Evolutionary conservation across 1,140 invertebrate species (phyloP).

Genomic region (Leptopilina clavipes): DNA sequence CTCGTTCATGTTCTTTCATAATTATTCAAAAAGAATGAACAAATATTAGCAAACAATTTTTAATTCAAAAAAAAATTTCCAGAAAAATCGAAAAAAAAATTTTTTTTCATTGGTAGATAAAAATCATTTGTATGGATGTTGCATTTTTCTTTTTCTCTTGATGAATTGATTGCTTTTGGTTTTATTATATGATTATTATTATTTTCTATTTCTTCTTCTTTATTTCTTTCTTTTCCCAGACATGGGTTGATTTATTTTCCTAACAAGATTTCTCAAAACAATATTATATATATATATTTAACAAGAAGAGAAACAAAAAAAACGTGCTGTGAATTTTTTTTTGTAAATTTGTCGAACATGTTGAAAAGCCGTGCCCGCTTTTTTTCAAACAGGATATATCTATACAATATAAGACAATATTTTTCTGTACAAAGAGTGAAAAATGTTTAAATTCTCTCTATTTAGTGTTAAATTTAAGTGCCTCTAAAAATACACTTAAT

Average conservation of each 20-base stretch:
- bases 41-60: neutral
- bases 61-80: no score
- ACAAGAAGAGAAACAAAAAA: neutral
- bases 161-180: neutral
- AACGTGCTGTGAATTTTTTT: neutral
- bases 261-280: neutral
- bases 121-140: neutral
- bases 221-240: neutral
- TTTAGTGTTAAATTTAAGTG: constrained; percentile 18
- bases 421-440: constrained; percentile 7
- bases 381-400: neutral
- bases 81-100: no score
- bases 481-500: constrained; percentile 19
- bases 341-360: neutral
- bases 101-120: no score
- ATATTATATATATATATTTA: no score
- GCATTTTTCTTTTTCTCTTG: neutral
- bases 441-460: neutral
- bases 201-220: no score
- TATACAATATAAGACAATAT: neutral
- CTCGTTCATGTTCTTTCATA: neutral
- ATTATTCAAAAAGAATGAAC: neutral
- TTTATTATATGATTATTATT: neutral
- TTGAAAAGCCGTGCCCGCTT: neutral
- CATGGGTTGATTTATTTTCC: neutral